Conservation (phyloP, 92 coral and sea anemone genomes). For the Pocillopora grandis region DNA sequence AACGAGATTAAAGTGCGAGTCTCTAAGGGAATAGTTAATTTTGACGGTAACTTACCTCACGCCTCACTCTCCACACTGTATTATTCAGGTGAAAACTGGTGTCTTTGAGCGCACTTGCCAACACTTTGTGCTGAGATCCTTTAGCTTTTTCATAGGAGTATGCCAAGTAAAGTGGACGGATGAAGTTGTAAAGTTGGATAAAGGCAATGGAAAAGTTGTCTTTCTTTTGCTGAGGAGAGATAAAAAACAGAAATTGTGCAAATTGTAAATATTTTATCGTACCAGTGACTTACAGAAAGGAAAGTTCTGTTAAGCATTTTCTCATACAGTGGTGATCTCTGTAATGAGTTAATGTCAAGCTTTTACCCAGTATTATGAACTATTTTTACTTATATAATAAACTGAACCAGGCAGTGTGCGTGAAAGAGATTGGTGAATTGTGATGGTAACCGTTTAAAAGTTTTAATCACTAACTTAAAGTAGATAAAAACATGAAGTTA, state of each 20-base stretch:
- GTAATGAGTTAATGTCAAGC: too few relatives aligned
- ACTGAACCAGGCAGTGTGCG: too few relatives aligned
- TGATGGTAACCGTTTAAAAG: too few relatives aligned
- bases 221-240: neutral
- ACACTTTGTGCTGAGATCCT: neutral
- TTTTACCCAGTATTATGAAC: too few relatives aligned
- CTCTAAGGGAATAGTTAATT: neutral
- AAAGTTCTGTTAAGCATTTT: neutral
- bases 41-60: neutral
- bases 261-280: neutral
- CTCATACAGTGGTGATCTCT: too few relatives aligned
- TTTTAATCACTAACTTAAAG: too few relatives aligned
- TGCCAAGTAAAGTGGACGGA: slow-evolving; percentile 24
- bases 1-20: too few relatives aligned
- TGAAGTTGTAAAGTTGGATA: neutral
- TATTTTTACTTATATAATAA: too few relatives aligned
- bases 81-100: too few relatives aligned
- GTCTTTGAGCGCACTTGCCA: neutral
- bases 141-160: slow-evolving; percentile 2
- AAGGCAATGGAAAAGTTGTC: slow-evolving; percentile 16
- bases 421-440: too few relatives aligned
- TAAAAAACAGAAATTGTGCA: neutral
- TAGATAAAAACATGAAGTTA: neutral
- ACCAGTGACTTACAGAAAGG: neutral
- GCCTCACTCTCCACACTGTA: neutral